Evolutionary conservation across 2,888 invertebrate species (phyloP), one percentile per base, ranked within the genome.

Genomic region (Sminthurinus aureus): DNA sequence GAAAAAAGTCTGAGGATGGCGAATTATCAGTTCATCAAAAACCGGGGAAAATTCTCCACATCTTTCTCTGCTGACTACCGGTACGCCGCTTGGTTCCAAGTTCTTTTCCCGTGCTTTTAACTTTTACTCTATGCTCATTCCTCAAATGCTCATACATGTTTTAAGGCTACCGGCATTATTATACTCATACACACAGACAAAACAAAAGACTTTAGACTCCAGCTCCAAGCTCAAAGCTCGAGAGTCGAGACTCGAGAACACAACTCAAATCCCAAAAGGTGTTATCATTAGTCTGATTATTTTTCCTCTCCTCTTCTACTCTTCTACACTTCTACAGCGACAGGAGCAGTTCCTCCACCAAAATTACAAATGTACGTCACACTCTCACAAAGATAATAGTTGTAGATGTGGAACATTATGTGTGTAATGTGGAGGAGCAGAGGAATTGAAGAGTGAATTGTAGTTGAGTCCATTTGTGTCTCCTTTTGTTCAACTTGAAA

Each of bases 11-110:
- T 84, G 24, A 13, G 50, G 51, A 83, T 38, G 52, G 78, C 77
- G 78, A 85, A 85, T 85, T 85, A 85, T 85, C 85, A 85, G 85
- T 64, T 81, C 80, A 83, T 85, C 82, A 85, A 80, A 83, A 71
- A 71, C 24, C 24, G 69, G 69, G 69, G 69, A 81, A 75, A 38
- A 38, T 38, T 38, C 38, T 38, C n/a, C n/a, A n/a, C n/a, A n/a
- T n/a, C 50, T 75, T 64, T 74, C 51, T 71, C 79, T 78, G 11
- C 24, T 69, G 26, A 38, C 66, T 79, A 20, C 52, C 58, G n/a
- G n/a, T n/a, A n/a, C n/a, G n/a, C n/a, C n/a, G n/a, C n/a, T n/a
- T n/a, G n/a, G n/a, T n/a, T n/a, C n/a, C n/a, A n/a, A n/a, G n/a
- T n/a, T n/a, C n/a, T n/a, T 38, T 6, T 38, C 1, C 64, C 64